phyloP scores from a whole-genome alignment of 2,113 vertebrate genomes.

The Mus musculus region GRCm39 chrX:40630001-40630500 shows the following conservation, averaged over 20 bases:
- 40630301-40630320: background rate
- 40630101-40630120: slow-evolving; percentile 97
- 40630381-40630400: slow-evolving; percentile 61
- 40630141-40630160: slow-evolving; percentile 85
- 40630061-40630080: slow-evolving; percentile 98
- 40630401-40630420: slow-evolving; percentile 36
- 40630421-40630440: slow-evolving; percentile 47
- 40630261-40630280: slow-evolving; percentile 62
- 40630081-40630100: slow-evolving; percentile 98
- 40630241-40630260: slow-evolving; percentile 52
- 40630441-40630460: slow-evolving; percentile 56
- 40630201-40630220: slow-evolving; percentile 70
- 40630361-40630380: slow-evolving; percentile 62
- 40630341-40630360: slow-evolving; percentile 49
- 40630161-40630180: slow-evolving; percentile 51
- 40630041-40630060: slow-evolving; percentile 97
- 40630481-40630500: background rate
- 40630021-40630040: slow-evolving; percentile 96
- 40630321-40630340: slow-evolving; percentile 54
- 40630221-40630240: slow-evolving; percentile 64
- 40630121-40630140: slow-evolving; percentile 99
- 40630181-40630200: slow-evolving; percentile 56
- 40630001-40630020: slow-evolving; percentile 99
- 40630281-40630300: background rate
- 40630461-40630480: slow-evolving; percentile 8